phyloP scores from a whole-genome alignment of 2,888 invertebrate species.

The Drosophila stalkeri region DNA sequence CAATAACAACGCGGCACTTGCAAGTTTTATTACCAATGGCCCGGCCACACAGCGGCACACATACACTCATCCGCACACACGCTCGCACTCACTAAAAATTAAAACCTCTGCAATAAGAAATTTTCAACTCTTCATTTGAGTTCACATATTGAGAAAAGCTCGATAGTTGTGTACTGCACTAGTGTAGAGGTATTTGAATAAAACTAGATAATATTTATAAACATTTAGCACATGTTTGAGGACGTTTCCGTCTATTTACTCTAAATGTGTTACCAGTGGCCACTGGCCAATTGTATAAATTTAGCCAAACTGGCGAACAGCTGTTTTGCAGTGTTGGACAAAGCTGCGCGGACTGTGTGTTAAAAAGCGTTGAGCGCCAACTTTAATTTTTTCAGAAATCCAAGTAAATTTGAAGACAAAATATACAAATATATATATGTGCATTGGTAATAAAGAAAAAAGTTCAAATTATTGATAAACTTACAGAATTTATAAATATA shows the following conservation, averaged over 20 bases:
- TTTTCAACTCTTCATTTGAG: not conserved
- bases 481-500: not conserved
- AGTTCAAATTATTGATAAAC: not conserved
- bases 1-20: constrained; percentile 39
- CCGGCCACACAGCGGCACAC: constrained; percentile 8
- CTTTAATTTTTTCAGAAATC: constrained; percentile 3
- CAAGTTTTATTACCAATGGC: constrained; percentile 31
- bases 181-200: not conserved
- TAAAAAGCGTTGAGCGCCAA: constrained; percentile 11
- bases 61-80: not conserved
- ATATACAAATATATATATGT: no score
- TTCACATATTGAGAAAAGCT: constrained; percentile 12
- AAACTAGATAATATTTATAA: constrained; percentile 19
- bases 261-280: constrained; percentile 12
- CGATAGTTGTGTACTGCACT: not conserved
- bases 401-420: no score
- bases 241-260: constrained; percentile 24
- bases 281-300: constrained; percentile 41
- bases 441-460: not conserved
- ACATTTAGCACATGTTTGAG: constrained; percentile 19
- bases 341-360: not conserved
- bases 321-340: constrained; percentile 47
- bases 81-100: constrained; percentile 5
- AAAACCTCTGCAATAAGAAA: constrained; percentile 9
- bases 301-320: constrained; percentile 51